These are phyloP conservation scores for Sipha maydis DNA, from an alignment of 2,888 invertebrate genomes.

Conservation along the genomic window DNA sequence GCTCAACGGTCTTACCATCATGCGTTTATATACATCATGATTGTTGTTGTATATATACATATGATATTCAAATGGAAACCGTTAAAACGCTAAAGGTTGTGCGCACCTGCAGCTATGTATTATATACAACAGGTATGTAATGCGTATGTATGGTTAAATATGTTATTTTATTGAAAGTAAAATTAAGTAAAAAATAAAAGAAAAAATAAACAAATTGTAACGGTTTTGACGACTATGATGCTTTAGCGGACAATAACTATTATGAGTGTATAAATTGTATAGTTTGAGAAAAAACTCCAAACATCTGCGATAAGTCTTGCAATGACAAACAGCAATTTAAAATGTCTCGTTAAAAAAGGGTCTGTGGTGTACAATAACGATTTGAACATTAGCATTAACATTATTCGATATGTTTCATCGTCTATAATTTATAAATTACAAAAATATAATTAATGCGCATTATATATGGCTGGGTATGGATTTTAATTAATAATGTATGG, in stretches of 20 bases:
- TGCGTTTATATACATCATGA: not conserved
- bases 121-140: not conserved
- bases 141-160: not conserved
- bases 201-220: not conserved
- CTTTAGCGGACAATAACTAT: not conserved
- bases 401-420: no score
- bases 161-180: conserved; percentile 24
- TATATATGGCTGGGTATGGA: not conserved
- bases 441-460: no score
- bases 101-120: conserved; percentile 23
- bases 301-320: not conserved
- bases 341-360: conserved; percentile 18
- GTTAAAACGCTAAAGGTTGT: conserved; percentile 30
- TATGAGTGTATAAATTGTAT: not conserved
- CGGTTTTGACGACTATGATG: not conserved
- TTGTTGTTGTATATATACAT: not conserved
- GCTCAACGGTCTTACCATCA: conserved; percentile 9
- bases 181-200: not conserved
- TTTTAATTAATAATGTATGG: not conserved
- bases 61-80: conserved; percentile 48
- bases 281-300: not conserved
- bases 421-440: no score
- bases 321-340: not conserved
- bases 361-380: not conserved
- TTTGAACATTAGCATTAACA: no score